Conservation (phyloP, 1,140 invertebrate genomes). For the Linepithema humile region DNA sequence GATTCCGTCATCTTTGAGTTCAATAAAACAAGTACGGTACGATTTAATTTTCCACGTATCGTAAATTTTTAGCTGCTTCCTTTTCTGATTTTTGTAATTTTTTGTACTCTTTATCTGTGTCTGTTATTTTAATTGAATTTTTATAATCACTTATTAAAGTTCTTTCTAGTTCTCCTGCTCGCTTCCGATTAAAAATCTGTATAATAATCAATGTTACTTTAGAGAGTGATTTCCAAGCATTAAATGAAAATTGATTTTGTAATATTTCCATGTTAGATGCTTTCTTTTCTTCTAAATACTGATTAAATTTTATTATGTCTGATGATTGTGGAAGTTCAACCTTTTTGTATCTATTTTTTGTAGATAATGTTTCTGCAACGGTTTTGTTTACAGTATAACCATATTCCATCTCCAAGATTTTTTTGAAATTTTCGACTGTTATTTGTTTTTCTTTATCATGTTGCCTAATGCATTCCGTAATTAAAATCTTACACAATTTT, state of each 20-base stretch:
- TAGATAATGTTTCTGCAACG: not conserved
- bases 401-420: not conserved
- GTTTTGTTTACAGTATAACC: not conserved
- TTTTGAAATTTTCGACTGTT: not conserved
- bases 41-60: slow-evolving; percentile 8
- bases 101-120: not conserved
- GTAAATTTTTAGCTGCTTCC: not conserved
- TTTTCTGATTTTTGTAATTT: not conserved
- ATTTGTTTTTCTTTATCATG: not conserved
- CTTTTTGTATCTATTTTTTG: not conserved
- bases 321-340: not conserved
- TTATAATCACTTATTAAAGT: not conserved
- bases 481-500: not conserved
- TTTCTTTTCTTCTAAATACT: not conserved
- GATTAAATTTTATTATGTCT: not conserved
- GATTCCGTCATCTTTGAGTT: too few species aligned
- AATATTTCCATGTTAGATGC: not conserved
- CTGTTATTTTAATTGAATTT: not conserved
- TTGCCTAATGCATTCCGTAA: not conserved
- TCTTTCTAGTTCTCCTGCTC: not conserved
- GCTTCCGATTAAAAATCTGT: not conserved
- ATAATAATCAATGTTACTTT: not conserved
- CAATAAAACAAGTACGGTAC: too few species aligned
- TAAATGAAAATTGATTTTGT: not conserved
- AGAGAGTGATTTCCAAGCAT: not conserved